Conservation (phyloP, 2,888 invertebrate genomes). For the Phyllotreta striolata region DNA sequence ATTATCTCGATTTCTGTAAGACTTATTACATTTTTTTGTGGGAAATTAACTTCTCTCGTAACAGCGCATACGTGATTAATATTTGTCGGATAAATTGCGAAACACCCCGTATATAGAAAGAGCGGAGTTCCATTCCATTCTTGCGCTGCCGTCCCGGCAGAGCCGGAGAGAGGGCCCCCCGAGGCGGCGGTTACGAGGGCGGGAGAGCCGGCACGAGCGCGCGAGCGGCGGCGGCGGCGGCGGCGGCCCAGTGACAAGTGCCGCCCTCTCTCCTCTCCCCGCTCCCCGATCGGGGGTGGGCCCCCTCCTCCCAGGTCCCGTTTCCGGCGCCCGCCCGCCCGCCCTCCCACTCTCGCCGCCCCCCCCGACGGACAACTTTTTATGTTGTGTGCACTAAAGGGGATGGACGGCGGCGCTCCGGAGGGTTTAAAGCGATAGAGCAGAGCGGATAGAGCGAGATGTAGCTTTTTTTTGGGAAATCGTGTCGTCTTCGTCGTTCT, state of each 20-base stretch:
- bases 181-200: slow-evolving; percentile 5
- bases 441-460: neutral
- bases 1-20: too few relatives aligned
- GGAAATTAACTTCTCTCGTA: too few relatives aligned
- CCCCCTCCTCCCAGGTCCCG: slow-evolving; percentile 47
- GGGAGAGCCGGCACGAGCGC: slow-evolving; percentile 30
- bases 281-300: slow-evolving; percentile 45
- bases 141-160: too few relatives aligned
- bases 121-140: too few relatives aligned
- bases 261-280: slow-evolving; percentile 47
- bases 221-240: slow-evolving; percentile 25
- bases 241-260: slow-evolving; percentile 57
- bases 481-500: too few relatives aligned
- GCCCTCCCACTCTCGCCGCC: slow-evolving; percentile 47
- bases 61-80: too few relatives aligned
- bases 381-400: slow-evolving; percentile 61
- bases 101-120: too few relatives aligned
- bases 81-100: too few relatives aligned
- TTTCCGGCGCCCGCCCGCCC: slow-evolving; percentile 47
- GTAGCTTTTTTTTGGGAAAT: too few relatives aligned
- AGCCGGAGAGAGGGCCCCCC: slow-evolving; percentile 15
- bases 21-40: too few relatives aligned
- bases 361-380: slow-evolving; percentile 60
- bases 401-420: slow-evolving; percentile 48
- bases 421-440: slow-evolving; percentile 45